Base-by-base conservation (phyloP, 2,888 invertebrate species). In the Hypomecis atomaria region DNA sequence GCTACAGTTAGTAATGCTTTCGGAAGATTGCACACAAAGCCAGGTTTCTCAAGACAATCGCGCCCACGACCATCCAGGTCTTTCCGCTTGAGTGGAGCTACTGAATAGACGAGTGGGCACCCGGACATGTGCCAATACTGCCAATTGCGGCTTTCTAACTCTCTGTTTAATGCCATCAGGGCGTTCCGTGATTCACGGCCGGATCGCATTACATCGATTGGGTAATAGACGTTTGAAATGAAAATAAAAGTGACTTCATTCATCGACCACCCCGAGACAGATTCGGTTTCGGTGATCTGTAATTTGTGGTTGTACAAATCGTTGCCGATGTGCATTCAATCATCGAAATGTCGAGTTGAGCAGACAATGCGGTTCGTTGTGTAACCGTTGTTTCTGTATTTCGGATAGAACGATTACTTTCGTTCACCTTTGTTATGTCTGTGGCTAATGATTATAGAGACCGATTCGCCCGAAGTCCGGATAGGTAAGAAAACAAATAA, bases 111-210 rank as follows among this genome's bases (percentile, higher is more conserved):
- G 82, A 81, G 87, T 87, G 86, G 87, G 89, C 73, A 74, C 87
- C 81, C 82, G 75, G 76, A 78, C 77, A 79, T 77, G 83, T 80
- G 87, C 86, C 87, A 64, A 64, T 64, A 64, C 59, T 45, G 59
- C 63, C 63, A 85, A 90, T 86, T 85, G 83, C 85, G 84, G 86
- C 90, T 90, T 91, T 90, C 89, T 88, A 89, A 81, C 72, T 87
- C 85, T 81, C 78, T 80, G 79, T 83, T 80, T 83, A 76, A 79
- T 74, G 54, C 65, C 64, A 71, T 73, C 72, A 76, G 76, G 78
- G 75, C 70, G 72, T 74, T 73, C 68, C 66, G 72, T 84, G 80
- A 83, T 76, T 84, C 83, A 83, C 74, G 73, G 44, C 47, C 64
- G 65, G 65, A 66, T 71, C 62, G 61, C 42, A 62, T 70, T 69